Percentiles rank a stretch among this genome's conserved stretches.
phyloP scores from a whole-genome alignment of 1,140 invertebrate genomes.

The Brachionus manjavacas region DNA sequence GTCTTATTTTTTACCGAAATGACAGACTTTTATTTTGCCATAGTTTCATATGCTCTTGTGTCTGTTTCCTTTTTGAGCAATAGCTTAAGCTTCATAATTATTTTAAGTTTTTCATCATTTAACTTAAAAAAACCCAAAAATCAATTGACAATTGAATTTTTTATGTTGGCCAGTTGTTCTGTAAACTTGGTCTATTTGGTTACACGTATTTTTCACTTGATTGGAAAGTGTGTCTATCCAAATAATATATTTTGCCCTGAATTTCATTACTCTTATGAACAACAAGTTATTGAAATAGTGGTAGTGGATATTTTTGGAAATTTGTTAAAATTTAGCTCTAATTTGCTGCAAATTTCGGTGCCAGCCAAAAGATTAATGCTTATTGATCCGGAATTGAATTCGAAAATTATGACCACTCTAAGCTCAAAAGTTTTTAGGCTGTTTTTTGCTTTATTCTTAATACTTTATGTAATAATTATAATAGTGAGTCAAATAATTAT shows the following conservation, averaged over 20 bases:
- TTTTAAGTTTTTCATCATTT: neutral
- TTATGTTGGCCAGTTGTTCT: neutral
- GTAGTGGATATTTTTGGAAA: neutral
- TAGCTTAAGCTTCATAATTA: neutral
- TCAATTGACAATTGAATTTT: neutral
- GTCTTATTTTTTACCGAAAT: neutral
- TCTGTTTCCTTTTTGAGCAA: neutral
- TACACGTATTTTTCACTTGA: neutral
- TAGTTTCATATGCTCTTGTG: neutral
- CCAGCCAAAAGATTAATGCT: neutral
- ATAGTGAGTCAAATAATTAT: neutral
- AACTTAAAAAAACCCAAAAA: neutral
- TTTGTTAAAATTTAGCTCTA: neutral
- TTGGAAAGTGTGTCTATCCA: neutral
- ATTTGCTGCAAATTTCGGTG: neutral
- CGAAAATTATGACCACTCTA: neutral
- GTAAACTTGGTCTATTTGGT: neutral
- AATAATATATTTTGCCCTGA: neutral
- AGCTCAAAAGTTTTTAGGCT: neutral
- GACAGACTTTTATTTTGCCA: neutral
- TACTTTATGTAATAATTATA: neutral
- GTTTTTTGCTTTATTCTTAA: neutral
- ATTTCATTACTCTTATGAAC: neutral
- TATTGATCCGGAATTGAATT: neutral
- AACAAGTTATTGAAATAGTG: neutral